These are phyloP conservation scores for Ischnura elegans DNA, from an alignment of 2,888 invertebrate genomes.

Conservation along the genomic window DNA sequence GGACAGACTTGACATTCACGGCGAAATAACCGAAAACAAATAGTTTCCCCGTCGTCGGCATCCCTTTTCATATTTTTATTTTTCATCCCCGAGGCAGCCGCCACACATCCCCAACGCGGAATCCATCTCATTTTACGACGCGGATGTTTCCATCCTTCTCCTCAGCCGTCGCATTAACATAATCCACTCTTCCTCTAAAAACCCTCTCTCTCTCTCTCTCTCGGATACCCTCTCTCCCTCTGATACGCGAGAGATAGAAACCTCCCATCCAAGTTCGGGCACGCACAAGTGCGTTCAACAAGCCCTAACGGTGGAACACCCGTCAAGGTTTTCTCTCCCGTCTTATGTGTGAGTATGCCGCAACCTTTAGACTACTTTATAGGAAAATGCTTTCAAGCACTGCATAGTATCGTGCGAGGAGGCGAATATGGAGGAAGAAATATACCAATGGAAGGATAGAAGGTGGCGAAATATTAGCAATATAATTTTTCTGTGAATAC, in stretches of 20 bases:
- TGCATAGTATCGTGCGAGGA: too few relatives aligned
- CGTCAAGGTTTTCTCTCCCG: not conserved
- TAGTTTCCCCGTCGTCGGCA: not conserved
- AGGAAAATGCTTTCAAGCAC: too few relatives aligned
- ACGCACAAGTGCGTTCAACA: not conserved
- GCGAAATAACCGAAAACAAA: constrained; percentile 1
- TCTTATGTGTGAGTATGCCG: not conserved
- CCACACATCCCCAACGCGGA: not conserved
- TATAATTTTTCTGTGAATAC: too few relatives aligned
- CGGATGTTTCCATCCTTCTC: not conserved
- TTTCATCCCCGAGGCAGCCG: not conserved
- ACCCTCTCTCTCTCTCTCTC: too few relatives aligned
- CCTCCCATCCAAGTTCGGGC: too few relatives aligned
- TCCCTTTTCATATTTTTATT: too few relatives aligned
- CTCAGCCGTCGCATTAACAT: not conserved
- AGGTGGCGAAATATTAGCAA: too few relatives aligned
- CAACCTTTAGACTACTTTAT: too few relatives aligned
- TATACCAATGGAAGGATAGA: too few relatives aligned
- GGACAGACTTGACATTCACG: not conserved
- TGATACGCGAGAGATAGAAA: not conserved
- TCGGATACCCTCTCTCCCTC: not conserved
- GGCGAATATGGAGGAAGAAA: too few relatives aligned
- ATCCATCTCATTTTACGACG: not conserved
- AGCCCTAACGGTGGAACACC: too few relatives aligned
- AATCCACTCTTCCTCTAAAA: not conserved